Evolutionary conservation across 2,888 invertebrate species (phyloP).

Genomic region (Machimus atricapillus): DNA sequence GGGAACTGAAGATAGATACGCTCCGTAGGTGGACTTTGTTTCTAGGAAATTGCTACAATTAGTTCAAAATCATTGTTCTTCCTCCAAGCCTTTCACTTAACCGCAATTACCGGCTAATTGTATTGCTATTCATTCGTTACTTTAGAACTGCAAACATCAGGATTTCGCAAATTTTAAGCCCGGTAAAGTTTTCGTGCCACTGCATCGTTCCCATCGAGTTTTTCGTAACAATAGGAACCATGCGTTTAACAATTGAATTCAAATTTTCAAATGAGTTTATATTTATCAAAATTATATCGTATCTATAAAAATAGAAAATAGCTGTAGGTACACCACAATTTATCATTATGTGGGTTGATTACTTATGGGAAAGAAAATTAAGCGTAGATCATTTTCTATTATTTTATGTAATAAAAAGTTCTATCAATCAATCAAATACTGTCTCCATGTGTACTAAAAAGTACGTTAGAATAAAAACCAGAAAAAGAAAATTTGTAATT

Average conservation of each 20-base stretch:
- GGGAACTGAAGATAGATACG: constrained; percentile 9
- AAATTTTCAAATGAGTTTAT: background rate
- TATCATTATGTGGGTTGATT: too few relatives aligned
- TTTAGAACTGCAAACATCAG: background rate
- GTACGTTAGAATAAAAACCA: too few relatives aligned
- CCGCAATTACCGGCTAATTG: background rate
- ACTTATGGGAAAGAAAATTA: too few relatives aligned
- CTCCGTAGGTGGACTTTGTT: background rate
- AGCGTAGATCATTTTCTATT: too few relatives aligned
- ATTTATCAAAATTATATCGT: background rate
- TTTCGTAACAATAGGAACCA: background rate
- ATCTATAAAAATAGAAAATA: too few relatives aligned
- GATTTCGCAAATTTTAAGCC: background rate
- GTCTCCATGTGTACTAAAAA: too few relatives aligned
- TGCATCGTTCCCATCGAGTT: background rate
- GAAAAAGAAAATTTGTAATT: too few relatives aligned
- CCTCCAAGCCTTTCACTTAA: background rate
- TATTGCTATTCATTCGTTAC: background rate
- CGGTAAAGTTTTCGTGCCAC: background rate
- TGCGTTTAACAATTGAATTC: too few relatives aligned
- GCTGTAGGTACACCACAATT: too few relatives aligned
- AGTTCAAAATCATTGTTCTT: constrained; percentile 31
- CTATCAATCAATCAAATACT: too few relatives aligned
- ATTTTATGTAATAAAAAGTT: too few relatives aligned
- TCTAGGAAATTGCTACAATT: constrained; percentile 34